Evolutionary conservation across 1,140 invertebrate species (phyloP), one percentile per base, ranked within the genome.

Genomic region (Chironomus striatipennis): DNA sequence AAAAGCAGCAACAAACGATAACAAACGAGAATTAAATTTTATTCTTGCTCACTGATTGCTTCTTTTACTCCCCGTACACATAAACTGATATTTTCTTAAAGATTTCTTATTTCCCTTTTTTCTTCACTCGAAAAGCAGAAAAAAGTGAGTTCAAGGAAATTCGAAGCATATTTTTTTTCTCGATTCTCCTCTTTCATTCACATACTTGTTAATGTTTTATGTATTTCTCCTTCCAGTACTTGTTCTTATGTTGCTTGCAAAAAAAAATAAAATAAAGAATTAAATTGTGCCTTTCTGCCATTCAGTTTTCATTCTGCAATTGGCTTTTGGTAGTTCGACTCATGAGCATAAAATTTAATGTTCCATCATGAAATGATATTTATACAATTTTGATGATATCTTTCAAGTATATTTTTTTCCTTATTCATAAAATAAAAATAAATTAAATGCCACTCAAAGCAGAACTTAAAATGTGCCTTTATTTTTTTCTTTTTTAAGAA

Each of bases 61-160:
- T 34, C 24, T 34, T 34, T 34, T 34, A 1, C 24, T 34, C 24
- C 24, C 24, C 5, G 24, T 34, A 34, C 24, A 34, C 24, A 34
- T 34, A 34, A 34, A 34, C 24, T 34, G 24, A 34, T 34, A 2
- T 34, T 34, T 34, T 34, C 24, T 34, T 34, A 1, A 34, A 34
- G 24, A 34, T 34, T 34, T 34, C 24, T 34, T 34, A 34, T 34
- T 2, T 34, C n/a, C n/a, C n/a, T 34, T n/a, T 57, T 57, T 57
- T 57, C 15, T n/a, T 12, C 12, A n/a, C 47, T 57, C 24, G 43
- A 47, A n/a, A n/a, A n/a, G 47, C 47, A 15, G 9, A 47, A 47
- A n/a, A 21, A 9, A 70, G 65, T 17, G 65, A 70, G 65, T 70
- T 70, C 65, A 70, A 70, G 65, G 65, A 70, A 70, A 70, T 70